These are phyloP conservation scores for Siderastrea siderea DNA, from an alignment of 92 coral and sea anemone genomes.

Conservation along the genomic window DNA sequence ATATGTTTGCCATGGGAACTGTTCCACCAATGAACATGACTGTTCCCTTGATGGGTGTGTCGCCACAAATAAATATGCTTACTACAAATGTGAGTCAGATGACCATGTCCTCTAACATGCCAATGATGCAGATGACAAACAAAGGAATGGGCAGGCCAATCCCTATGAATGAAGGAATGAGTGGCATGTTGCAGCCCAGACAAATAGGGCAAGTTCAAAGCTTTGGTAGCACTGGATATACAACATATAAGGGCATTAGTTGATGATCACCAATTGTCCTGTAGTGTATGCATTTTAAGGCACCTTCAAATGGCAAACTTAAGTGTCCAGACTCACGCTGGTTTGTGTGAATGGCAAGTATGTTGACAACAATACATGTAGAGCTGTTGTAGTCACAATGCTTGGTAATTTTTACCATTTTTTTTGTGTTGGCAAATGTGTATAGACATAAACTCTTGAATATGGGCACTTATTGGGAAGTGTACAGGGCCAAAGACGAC, in stretches of 20 bases:
- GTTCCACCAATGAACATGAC: slow-evolving; percentile 42
- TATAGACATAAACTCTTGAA: too few relatives aligned
- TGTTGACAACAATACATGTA: too few relatives aligned
- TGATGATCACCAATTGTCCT: slow-evolving; percentile 33
- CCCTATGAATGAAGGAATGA: slow-evolving; percentile 51
- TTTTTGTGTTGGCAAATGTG: too few relatives aligned
- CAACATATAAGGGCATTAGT: slow-evolving; percentile 87
- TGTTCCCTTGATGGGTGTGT: slow-evolving; percentile 58
- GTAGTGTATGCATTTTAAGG: not conserved
- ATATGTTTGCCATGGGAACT: slow-evolving; percentile 57
- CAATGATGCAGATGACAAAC: slow-evolving; percentile 73
- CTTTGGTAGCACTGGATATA: slow-evolving; percentile 72
- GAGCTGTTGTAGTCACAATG: too few relatives aligned
- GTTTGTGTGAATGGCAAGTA: too few relatives aligned
- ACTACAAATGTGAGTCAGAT: slow-evolving; percentile 80
- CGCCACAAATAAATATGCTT: slow-evolving; percentile 74
- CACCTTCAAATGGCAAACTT: too few relatives aligned
- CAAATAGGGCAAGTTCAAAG: slow-evolving; percentile 76
- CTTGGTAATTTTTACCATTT: too few relatives aligned
- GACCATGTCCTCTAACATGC: slow-evolving; percentile 72
- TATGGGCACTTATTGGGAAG: too few relatives aligned
- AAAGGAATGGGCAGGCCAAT: slow-evolving; percentile 59
- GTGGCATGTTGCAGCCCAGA: slow-evolving; percentile 67
- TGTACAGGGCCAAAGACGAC: too few relatives aligned
- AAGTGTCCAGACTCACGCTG: too few relatives aligned